Evolutionary conservation across 2,797 vertebrate species (phyloP).

Genomic region (Protonibea diacanthus): DNA sequence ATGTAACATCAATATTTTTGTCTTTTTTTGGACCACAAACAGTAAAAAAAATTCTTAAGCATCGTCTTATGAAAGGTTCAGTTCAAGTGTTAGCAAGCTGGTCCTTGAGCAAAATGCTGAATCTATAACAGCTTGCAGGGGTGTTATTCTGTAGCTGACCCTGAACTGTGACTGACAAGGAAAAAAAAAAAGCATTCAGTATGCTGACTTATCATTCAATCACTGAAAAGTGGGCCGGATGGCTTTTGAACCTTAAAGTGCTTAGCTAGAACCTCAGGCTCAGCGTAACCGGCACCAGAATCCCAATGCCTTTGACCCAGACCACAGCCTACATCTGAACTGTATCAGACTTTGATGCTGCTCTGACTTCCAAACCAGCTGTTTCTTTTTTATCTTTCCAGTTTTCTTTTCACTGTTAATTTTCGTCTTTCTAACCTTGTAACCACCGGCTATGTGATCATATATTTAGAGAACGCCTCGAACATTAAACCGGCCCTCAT

Average conservation of each 20-base stretch:
- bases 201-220: constrained; percentile 41
- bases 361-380: constrained; percentile 28
- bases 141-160: constrained; percentile 20
- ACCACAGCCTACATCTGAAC: constrained; percentile 7
- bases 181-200: constrained; percentile 5
- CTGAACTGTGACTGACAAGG: constrained; percentile 9
- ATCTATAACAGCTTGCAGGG: constrained; percentile 13
- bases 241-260: constrained; percentile 56
- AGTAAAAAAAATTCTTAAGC: neutral
- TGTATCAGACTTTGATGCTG: constrained; percentile 3
- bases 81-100: constrained; percentile 17
- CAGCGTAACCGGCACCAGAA: constrained; percentile 39
- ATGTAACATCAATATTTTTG: neutral
- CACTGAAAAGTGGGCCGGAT: constrained; percentile 27
- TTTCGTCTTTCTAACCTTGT: constrained; percentile 3
- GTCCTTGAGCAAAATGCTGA: constrained; percentile 7
- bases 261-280: constrained; percentile 37
- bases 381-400: constrained; percentile 5
- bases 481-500: constrained; percentile 23
- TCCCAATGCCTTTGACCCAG: constrained; percentile 27
- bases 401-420: neutral
- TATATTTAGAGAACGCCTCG: constrained; percentile 1
- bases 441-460: neutral
- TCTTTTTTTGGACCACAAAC: neutral
- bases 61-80: neutral